These are phyloP conservation scores for Pithecia hirsuta DNA, from an alignment of 2,797 vertebrate species.

Conservation along the genomic window DNA sequence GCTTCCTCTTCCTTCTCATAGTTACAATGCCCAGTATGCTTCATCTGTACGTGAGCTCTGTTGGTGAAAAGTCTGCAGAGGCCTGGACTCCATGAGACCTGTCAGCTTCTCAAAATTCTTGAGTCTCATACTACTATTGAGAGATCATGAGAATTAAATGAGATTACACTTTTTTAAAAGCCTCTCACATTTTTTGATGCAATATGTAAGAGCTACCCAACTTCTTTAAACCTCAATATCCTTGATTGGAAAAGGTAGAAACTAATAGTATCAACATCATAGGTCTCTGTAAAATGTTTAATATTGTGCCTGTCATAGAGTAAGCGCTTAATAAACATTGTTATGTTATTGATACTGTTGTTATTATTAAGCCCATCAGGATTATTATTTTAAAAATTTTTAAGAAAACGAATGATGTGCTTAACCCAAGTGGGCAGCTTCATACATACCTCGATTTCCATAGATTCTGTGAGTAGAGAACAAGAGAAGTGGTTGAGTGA, in stretches of 20 bases:
- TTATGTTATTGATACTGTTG: background rate
- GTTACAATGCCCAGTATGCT: background rate
- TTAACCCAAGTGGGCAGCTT: background rate
- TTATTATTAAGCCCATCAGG: background rate
- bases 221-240: background rate
- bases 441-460: background rate
- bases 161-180: background rate
- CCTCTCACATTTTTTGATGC: background rate
- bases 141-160: background rate
- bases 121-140: background rate
- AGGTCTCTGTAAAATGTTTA: background rate
- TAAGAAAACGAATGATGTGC: background rate
- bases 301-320: background rate
- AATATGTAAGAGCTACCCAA: background rate
- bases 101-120: background rate
- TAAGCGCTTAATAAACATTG: background rate
- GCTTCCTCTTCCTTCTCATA: background rate
- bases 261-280: background rate
- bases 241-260: background rate
- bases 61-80: background rate
- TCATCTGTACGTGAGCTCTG: background rate
- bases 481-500: background rate
- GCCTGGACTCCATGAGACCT: background rate
- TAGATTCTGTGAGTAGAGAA: background rate
- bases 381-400: background rate